Evolutionary conservation across 2,113 vertebrate genomes (phyloP).

Genomic region (Campylorhamphus procurvoides): DNA sequence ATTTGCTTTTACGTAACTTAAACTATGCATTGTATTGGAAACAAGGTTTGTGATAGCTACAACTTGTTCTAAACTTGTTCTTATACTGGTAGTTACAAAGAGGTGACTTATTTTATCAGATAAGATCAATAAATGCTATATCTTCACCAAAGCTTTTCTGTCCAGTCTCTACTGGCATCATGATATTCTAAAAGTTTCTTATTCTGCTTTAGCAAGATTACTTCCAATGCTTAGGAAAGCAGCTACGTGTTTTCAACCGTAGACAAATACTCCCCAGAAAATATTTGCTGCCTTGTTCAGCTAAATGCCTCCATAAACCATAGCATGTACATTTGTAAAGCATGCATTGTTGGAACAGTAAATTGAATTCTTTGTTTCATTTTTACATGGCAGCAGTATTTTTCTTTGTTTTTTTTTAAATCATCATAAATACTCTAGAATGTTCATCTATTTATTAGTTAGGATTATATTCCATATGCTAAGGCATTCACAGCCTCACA

Average conservation of each 20-base stretch:
- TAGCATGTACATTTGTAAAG: background rate
- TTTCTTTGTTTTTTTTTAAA: background rate
- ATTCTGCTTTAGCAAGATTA: background rate
- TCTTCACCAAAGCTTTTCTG: background rate
- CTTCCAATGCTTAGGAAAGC: background rate
- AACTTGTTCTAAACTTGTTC: background rate
- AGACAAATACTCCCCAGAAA: constrained; percentile 5
- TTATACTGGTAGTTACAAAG: background rate
- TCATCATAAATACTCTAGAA: background rate
- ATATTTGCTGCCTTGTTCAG: constrained; percentile 2
- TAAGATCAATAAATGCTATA: background rate
- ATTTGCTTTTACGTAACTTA: background rate
- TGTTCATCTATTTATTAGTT: background rate
- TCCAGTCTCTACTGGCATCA: background rate
- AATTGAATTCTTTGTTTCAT: background rate
- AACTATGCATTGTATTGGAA: background rate
- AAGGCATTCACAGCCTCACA: background rate
- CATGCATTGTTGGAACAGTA: background rate
- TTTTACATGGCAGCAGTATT: background rate
- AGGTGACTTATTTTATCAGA: background rate
- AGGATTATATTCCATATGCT: constrained; percentile 4
- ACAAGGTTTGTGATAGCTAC: background rate
- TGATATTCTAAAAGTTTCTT: background rate
- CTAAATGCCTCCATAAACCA: background rate
- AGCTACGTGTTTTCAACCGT: background rate